These are phyloP conservation scores for Pollenia amentaria DNA, from an alignment of 2,888 invertebrate genomes.

Conservation along the genomic window DNA sequence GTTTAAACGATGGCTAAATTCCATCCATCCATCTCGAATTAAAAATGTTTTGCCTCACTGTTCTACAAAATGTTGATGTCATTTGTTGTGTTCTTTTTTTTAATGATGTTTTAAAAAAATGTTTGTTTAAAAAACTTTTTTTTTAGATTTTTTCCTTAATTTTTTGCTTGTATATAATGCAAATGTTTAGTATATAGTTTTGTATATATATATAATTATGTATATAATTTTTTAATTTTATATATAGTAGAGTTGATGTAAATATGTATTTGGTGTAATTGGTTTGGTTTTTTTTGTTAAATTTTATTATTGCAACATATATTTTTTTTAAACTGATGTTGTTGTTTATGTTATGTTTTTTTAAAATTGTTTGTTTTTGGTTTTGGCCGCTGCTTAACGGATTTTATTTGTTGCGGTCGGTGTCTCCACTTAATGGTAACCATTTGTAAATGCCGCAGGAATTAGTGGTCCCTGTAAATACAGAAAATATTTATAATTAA, in stretches of 20 bases:
- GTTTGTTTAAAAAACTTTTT: conserved; percentile 70
- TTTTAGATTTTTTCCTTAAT: conserved; percentile 34
- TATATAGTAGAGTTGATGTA: conserved; percentile 74
- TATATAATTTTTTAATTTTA: conserved; percentile 75
- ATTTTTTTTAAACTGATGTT: conserved; percentile 68
- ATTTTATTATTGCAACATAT: conserved; percentile 70
- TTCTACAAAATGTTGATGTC: conserved; percentile 44
- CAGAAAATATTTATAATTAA: conserved; percentile 57
- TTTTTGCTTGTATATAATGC: conserved; percentile 71
- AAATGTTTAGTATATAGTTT: conserved; percentile 74
- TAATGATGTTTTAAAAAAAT: conserved; percentile 78
- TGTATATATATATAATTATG: conserved; percentile 77
- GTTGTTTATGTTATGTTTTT: conserved; percentile 54
- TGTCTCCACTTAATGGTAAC: conserved; percentile 91
- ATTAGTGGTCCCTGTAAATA: conserved; percentile 94
- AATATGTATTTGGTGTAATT: conserved; percentile 75
- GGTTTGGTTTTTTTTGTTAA: conserved; percentile 68
- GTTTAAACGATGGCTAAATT: conserved; percentile 19
- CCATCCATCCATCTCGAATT: conserved; percentile 28
- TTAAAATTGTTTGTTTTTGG: conserved; percentile 65
- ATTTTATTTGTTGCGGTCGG: conserved; percentile 79
- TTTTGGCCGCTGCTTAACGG: conserved; percentile 72
- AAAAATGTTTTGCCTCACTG: conserved; percentile 19
- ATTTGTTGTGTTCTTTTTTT: conserved; percentile 71
- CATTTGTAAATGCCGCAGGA: conserved; percentile 99